Base-by-base conservation (phyloP, 2,797 vertebrate genomes). In the Sebastes cheni region DNA sequence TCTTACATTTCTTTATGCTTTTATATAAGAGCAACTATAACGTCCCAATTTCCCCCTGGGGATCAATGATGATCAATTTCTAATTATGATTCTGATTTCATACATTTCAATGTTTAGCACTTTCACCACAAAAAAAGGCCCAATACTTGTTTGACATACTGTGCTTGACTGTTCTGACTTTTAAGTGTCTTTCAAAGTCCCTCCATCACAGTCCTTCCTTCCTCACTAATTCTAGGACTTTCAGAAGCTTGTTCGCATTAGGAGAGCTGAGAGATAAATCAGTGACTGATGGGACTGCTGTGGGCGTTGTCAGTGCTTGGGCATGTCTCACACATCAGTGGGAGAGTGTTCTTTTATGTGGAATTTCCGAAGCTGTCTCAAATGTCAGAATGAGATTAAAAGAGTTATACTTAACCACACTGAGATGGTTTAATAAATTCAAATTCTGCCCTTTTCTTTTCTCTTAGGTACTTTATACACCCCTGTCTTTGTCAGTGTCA, bases 191-290 rank as follows among this genome's bases (percentile, higher is more conserved):
- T 69, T 5, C 6, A 56, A 18, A 13, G 2, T 42, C 6, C 7
- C 36, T 62, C 30, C 23, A 58, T 54, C 23, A 20, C 13, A 55
- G 16, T n/a, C 3, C 42, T 8, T 60, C 14, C 29, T 68, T 32
- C 5, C 20, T 25, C 20, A 59, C n/a, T 54, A 29, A 29, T 12
- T 46, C 13, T 22, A 20, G 20, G 11, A 73, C 18, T 77, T 56
- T 22, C 22, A 75, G 59, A n/a, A 58, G 25, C 58, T 42, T 59
- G 42, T 62, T 70, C 8, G 16, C 14, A 58, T 68, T 67, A 71
- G 82, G 79, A 74, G 9, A 30, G 12, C 67, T 72, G 75, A 65
- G 72, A 42, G 73, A 52, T 80, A 67, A 39, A 83, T 69, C 46
- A 66, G 54, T 65, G 6, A 75, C 56, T 25, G 32, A 77, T 85